Conservation (phyloP, 2,888 invertebrate species). For the Watsonalla cultraria region DNA sequence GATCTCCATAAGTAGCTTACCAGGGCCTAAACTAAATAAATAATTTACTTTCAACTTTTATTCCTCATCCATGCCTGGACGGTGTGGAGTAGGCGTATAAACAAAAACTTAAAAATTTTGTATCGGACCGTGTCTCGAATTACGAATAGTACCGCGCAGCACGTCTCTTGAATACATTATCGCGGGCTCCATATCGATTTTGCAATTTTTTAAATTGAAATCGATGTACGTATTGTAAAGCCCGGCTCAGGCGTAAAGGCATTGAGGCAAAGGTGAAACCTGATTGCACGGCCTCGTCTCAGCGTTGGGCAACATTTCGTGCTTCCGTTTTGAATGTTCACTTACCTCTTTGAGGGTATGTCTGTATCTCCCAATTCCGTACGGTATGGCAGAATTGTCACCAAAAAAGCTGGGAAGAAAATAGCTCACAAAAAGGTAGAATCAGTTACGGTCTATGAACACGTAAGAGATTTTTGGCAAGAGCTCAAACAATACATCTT, state of each 20-base stretch:
- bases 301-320: constrained; percentile 60
- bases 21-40: too few species aligned
- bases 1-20: too few species aligned
- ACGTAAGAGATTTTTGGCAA: constrained; percentile 1
- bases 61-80: too few species aligned
- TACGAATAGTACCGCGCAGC: constrained; percentile 2
- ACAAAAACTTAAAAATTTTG: constrained; percentile 5
- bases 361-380: neutral
- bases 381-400: neutral
- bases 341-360: constrained; percentile 16
- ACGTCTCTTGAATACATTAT: constrained; percentile 17
- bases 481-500: neutral
- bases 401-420: neutral
- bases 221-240: constrained; percentile 26
- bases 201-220: constrained; percentile 33
- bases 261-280: constrained; percentile 65
- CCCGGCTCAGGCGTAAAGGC: constrained; percentile 21
- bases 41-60: too few species aligned
- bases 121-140: constrained; percentile 10
- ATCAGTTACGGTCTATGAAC: neutral
- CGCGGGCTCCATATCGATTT: constrained; percentile 23
- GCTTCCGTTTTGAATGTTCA: constrained; percentile 54
- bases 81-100: constrained; percentile 1
- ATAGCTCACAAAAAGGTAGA: neutral
- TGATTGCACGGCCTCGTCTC: constrained; percentile 52